Evolutionary conservation across 92 coral and sea anemone genomes (phyloP).

Genomic region (Metridium senile): DNA sequence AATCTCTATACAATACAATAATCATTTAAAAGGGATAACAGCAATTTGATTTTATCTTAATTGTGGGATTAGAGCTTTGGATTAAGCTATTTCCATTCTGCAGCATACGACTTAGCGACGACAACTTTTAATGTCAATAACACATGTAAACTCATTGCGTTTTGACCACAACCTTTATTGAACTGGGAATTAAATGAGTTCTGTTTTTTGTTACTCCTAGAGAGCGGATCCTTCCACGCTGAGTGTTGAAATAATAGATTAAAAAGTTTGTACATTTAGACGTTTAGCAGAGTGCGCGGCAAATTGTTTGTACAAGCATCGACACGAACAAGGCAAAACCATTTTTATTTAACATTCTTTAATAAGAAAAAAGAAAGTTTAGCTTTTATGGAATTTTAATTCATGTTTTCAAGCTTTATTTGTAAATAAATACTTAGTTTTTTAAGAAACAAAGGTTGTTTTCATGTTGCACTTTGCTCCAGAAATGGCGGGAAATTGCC

Average conservation of each 20-base stretch:
- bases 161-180: not conserved
- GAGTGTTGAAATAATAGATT: conserved; percentile 15
- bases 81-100: not conserved
- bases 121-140: not conserved
- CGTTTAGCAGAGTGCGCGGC: not conserved
- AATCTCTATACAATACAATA: not conserved
- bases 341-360: not conserved
- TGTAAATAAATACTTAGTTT: not conserved
- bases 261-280: not conserved
- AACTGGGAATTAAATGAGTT: not conserved
- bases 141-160: not conserved
- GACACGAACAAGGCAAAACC: not conserved
- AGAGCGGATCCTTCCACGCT: conserved; percentile 6
- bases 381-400: not conserved
- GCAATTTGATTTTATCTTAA: not conserved
- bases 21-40: not conserved
- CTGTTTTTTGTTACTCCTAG: conserved; percentile 16
- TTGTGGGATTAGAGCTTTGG: not conserved
- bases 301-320: not conserved
- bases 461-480: not conserved
- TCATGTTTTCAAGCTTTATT: not conserved
- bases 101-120: not conserved
- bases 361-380: not conserved
- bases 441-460: not conserved
- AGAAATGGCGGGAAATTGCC: conserved; percentile 26